Base-by-base conservation (phyloP, 2,113 vertebrate genomes). In the Elachura formosa region DNA sequence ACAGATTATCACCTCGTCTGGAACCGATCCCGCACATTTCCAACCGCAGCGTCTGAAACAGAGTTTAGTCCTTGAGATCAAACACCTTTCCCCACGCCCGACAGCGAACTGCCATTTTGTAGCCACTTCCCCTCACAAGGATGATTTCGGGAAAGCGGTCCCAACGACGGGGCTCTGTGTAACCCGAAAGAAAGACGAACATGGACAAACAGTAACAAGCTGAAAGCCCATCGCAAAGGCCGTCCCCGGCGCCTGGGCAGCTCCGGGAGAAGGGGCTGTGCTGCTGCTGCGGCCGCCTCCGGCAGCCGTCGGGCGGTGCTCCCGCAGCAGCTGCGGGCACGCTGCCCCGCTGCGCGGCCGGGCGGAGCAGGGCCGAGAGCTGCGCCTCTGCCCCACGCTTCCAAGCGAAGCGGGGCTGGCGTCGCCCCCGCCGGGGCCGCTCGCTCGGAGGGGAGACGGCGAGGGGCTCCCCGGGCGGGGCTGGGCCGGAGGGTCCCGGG, bases 61-160 rank as follows among this genome's bases (percentile, higher is more conserved):
- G 45, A 73, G 51, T 19, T 56, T 26, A 61, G 36, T 55, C 55
- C 46, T 29, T 24, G 8, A 54, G 22, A 81, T 36, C 74, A 43
- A 36, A 19, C 64, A 48, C 61, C 74, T 67, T 45, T 78, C 87
- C 63, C 68, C 62, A 48, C n/a, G 52, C 58, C 41, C 63, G 61
- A 73, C 48, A 73, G 83, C 59, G 55, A 68, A 36, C 91, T 96
- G 93, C 75, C 81, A 89, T 88, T 78, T 89, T 78, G 64, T 82
- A 87, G 75, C 80, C 87, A 3, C 2, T 74, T 34, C 71, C 73
- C 75, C 68, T 40, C 33, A 67, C 89, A 43, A 38, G 75, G 71
- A 63, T 6, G 48, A 7, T 26, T 82, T 33, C 17, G 14, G 13
- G 9, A 36, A 4, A 74, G 62, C 23, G 18, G 41, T 48, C 56